Percentiles rank a stretch among this genome's conserved stretches.
Conservation (phyloP, 2,888 invertebrate species). For the Poecilus cupreus region DNA sequence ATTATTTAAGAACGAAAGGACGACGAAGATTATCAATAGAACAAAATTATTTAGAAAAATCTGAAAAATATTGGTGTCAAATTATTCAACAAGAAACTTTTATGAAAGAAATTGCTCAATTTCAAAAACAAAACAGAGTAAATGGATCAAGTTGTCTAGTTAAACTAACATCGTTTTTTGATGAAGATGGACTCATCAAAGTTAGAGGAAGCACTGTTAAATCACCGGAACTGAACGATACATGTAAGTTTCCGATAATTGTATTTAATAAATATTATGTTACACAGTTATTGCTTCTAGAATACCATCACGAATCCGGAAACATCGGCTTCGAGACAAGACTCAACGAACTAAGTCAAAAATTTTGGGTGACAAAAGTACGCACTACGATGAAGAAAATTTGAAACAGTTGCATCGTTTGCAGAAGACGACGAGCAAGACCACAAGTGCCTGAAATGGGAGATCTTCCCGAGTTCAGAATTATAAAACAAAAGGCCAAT, state of each 20-base stretch:
- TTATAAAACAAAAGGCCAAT: slow-evolving; percentile 24
- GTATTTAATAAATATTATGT: neutral
- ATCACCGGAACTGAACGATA: neutral
- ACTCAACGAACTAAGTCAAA: neutral
- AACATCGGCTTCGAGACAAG: neutral
- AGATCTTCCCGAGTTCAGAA: slow-evolving; percentile 36
- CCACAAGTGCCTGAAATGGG: slow-evolving; percentile 55
- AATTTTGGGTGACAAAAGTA: neutral
- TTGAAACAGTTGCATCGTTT: neutral
- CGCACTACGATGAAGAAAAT: neutral
- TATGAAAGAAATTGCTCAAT: no score
- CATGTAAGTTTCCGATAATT: neutral
- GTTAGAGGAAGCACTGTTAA: neutral
- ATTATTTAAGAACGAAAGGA: no score
- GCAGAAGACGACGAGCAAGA: slow-evolving; percentile 9
- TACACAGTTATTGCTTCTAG: neutral
- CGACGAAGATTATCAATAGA: no score
- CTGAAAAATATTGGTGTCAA: no score
- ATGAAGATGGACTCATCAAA: no score
- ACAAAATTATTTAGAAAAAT: no score
- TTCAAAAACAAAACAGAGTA: no score
- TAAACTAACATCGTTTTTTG: no score
- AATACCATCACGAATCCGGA: neutral
- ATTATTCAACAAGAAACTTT: no score
- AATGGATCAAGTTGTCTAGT: no score